phyloP scores from a whole-genome alignment of 1,140 invertebrate genomes.

The Proctacanthus coquilletti region DNA sequence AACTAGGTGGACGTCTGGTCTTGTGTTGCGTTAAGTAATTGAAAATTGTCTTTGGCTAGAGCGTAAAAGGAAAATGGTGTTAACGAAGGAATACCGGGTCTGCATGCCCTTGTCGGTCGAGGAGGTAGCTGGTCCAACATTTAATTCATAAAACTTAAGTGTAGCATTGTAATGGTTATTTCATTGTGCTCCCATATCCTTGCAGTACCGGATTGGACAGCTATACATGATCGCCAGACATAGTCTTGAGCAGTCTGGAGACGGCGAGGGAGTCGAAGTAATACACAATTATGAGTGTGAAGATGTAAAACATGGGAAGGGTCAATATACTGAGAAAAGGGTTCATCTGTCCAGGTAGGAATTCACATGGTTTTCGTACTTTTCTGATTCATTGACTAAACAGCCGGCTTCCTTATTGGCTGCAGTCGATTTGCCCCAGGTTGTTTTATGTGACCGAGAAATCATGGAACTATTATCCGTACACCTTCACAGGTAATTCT shows the following conservation, averaged over 20 bases:
- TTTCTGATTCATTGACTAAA: slow-evolving; percentile 26
- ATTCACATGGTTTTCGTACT: neutral
- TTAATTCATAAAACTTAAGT: slow-evolving; percentile 4
- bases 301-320: slow-evolving; percentile 63
- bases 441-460: slow-evolving; percentile 90
- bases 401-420: slow-evolving; percentile 80
- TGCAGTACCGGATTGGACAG: slow-evolving; percentile 79
- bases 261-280: slow-evolving; percentile 85
- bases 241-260: slow-evolving; percentile 76
- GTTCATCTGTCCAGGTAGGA: slow-evolving; percentile 77
- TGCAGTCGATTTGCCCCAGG: slow-evolving; percentile 70
- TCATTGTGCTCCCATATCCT: slow-evolving; percentile 8
- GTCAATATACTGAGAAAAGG: slow-evolving; percentile 82
- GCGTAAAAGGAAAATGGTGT: slow-evolving; percentile 39
- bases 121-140: slow-evolving; percentile 46
- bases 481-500: slow-evolving; percentile 79
- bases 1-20: too few species aligned
- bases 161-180: slow-evolving; percentile 2
- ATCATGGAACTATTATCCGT: slow-evolving; percentile 91
- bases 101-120: slow-evolving; percentile 83
- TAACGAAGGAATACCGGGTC: slow-evolving; percentile 79
- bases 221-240: slow-evolving; percentile 91
- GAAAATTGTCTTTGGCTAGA: too few species aligned
- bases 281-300: slow-evolving; percentile 66
- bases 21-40: too few species aligned